Base-by-base conservation (phyloP, 2,797 vertebrate species). In the Choloepus didactylus region DNA sequence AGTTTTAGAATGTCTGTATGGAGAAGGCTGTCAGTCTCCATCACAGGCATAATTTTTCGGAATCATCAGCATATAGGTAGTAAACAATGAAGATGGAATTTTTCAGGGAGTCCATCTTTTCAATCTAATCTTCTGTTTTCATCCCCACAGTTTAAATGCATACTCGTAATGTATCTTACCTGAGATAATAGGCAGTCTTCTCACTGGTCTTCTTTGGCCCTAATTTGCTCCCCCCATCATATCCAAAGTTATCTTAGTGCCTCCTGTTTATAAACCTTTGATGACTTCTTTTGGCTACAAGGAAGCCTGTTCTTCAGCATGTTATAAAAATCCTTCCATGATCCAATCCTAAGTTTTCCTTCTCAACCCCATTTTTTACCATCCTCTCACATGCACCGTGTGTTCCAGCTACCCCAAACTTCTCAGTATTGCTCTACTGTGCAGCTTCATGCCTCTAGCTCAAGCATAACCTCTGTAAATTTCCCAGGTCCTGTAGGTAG, bases 41-140 rank as follows among this genome's bases (percentile, higher is more conserved):
- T 89, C 70, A 41, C 67, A 41, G 38, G 29, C 16, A 21, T 67
- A 80, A 44, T 51, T 67, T 67, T 80, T 84, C 44, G 59, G 31
- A 59, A 56, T 89, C 41, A 75, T 67, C 70, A 75, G 21, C 38
- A 16, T 62, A 15, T 31, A 38, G 31, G 11, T 79, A 7, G 2
- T 72, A 86, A 72, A 92, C 10, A 67, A 93, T 82, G 79, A 70
- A 62, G 11, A 18, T 59, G 18, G 93, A 9, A 19, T 49, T 84
- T 96, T 82, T 76, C 49, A 49, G 59, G 64, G 41, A 54, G 59
- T 94, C 89, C 19, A 80, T 76, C 54, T 94, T 89, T 85, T 49
- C 87, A 89, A 70, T 76, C 70, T 31, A 1, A 8, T 31, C 76
- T 80, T 77, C 38, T 51, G 10, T 83, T 3, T 51, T 69, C 67